Conservation (phyloP, 2,113 vertebrate genomes). For the Vireo altiloquus region DNA sequence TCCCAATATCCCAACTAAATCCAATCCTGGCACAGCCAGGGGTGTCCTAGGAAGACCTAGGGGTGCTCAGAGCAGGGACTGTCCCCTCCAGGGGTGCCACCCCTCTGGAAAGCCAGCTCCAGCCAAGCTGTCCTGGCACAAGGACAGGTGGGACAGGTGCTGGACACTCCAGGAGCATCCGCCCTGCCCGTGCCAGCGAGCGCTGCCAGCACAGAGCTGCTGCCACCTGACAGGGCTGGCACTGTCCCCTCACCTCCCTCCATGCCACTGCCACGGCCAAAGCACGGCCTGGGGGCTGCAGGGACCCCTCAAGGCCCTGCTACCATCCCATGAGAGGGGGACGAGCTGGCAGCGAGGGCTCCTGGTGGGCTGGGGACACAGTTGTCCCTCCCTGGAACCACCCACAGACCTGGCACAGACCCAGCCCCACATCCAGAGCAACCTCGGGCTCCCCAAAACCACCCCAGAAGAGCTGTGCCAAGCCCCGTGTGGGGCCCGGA, state of each 20-base stretch:
- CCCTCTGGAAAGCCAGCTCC: not conserved
- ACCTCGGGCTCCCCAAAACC: not conserved
- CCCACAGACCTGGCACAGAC: not conserved
- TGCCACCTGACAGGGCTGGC: not conserved
- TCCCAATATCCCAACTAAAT: not conserved
- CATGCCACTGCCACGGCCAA: not conserved
- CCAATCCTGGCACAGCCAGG: not conserved
- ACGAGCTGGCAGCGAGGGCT: not conserved
- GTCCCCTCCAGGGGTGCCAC: not conserved
- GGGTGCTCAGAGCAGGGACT: not conserved
- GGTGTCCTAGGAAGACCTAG: not conserved
- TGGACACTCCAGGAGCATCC: not conserved
- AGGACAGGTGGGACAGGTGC: not conserved
- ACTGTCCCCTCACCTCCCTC: not conserved
- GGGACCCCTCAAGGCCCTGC: not conserved
- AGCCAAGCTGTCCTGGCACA: not conserved
- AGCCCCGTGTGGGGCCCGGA: not conserved
- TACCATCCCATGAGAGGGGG: not conserved
- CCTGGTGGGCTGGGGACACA: not conserved
- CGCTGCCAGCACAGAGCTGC: not conserved
- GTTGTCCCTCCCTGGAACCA: not conserved
- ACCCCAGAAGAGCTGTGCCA: not conserved
- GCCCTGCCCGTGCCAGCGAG: not conserved
- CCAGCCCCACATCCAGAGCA: not conserved
- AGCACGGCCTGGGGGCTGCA: not conserved